A percentile compares a stretch with the other conserved stretches of the same genome.
These are phyloP conservation scores for Drosophila ironensis DNA, from an alignment of 1,140 invertebrate genomes.

Conservation along the genomic window DNA sequence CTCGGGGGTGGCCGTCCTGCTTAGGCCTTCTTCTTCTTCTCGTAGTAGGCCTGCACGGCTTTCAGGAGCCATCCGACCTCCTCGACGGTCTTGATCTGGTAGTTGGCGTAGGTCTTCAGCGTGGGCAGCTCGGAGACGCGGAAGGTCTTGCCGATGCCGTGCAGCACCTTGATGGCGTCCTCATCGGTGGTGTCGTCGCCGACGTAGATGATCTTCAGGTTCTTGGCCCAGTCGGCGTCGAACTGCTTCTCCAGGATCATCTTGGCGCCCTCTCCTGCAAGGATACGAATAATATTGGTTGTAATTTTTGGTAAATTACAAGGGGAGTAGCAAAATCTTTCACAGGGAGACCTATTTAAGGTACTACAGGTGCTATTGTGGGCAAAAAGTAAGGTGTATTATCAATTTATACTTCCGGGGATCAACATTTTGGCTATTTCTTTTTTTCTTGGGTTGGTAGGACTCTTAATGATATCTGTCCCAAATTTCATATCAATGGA, in stretches of 20 bases:
- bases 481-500: too few relatives aligned
- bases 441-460: too few relatives aligned
- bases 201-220: constrained; percentile 93
- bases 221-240: constrained; percentile 94
- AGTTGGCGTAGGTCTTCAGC: constrained; percentile 91
- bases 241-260: constrained; percentile 94
- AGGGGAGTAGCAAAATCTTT: not conserved
- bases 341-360: too few relatives aligned
- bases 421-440: too few relatives aligned
- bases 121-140: constrained; percentile 91
- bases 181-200: constrained; percentile 95
- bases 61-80: constrained; percentile 93
- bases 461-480: too few relatives aligned
- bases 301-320: not conserved
- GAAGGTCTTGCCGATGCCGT: constrained; percentile 95
- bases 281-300: not conserved
- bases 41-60: constrained; percentile 87
- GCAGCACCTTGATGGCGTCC: constrained; percentile 93
- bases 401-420: too few relatives aligned
- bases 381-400: too few relatives aligned
- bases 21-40: constrained; percentile 80
- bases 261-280: constrained; percentile 89
- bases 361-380: too few relatives aligned
- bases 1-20: not conserved
- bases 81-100: constrained; percentile 92